Percentiles rank a stretch among this genome's conserved stretches.
phyloP scores from a whole-genome alignment of 2,797 vertebrate genomes.

The Gallirallus australis region DNA sequence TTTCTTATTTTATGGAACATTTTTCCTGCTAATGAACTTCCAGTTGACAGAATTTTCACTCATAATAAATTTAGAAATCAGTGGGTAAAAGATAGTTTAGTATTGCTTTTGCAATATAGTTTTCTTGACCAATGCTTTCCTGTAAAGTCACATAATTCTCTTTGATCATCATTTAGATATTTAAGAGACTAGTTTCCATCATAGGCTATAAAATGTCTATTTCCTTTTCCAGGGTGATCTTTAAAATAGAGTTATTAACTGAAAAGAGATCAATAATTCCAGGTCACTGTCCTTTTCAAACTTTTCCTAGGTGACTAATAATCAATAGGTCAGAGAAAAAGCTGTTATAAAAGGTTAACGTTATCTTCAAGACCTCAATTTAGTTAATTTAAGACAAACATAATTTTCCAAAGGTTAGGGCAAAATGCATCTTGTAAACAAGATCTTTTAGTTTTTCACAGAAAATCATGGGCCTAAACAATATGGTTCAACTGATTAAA shows the following conservation, averaged over 20 bases:
- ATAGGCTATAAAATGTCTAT: neutral
- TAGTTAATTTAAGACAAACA: neutral
- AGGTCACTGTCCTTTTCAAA: neutral
- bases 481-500: neutral
- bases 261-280: neutral
- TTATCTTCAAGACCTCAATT: neutral
- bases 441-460: neutral
- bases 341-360: slow-evolving; percentile 25
- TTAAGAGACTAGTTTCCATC: neutral
- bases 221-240: neutral
- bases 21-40: neutral
- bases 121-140: neutral
- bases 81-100: neutral
- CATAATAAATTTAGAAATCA: neutral
- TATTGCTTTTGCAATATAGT: neutral
- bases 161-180: neutral
- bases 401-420: slow-evolving; percentile 25
- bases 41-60: neutral
- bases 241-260: neutral
- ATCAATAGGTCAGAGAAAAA: neutral
- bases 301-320: neutral
- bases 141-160: neutral
- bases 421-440: neutral
- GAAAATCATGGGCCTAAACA: neutral
- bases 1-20: neutral